These are phyloP conservation scores for Acarapis woodi DNA, from an alignment of 1,140 invertebrate species.

Conservation along the genomic window DNA sequence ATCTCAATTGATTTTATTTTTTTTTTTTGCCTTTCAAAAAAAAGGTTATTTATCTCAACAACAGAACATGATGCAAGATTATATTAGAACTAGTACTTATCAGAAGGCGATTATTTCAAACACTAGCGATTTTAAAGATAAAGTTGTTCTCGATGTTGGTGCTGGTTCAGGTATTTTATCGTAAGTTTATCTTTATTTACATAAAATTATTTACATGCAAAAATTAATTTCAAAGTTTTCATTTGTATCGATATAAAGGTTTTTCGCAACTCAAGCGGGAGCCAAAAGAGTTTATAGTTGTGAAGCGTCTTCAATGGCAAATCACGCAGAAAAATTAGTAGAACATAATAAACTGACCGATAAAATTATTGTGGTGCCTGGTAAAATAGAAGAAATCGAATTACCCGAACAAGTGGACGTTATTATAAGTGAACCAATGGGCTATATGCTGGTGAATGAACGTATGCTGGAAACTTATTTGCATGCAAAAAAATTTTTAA, in stretches of 20 bases:
- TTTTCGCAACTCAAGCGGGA: slow-evolving; percentile 91
- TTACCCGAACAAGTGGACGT: slow-evolving; percentile 81
- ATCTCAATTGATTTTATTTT: slow-evolving; percentile 20
- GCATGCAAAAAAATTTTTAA: slow-evolving; percentile 89
- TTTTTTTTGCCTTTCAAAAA: too few species aligned
- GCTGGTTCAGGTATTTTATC: slow-evolving; percentile 89
- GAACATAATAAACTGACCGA: slow-evolving; percentile 57
- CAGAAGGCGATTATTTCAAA: slow-evolving; percentile 86
- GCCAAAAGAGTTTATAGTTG: slow-evolving; percentile 90
- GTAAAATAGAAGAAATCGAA: slow-evolving; percentile 94
- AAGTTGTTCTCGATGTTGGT: slow-evolving; percentile 78
- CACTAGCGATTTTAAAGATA: slow-evolving; percentile 53
- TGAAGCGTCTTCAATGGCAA: slow-evolving; percentile 92
- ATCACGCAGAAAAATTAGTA: slow-evolving; percentile 75
- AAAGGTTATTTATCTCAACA: slow-evolving; percentile 96
- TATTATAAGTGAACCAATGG: slow-evolving; percentile 98
- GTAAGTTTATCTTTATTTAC: too few species aligned
- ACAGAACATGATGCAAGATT: slow-evolving; percentile 99
- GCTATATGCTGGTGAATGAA: slow-evolving; percentile 98
- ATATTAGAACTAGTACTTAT: slow-evolving; percentile 90
- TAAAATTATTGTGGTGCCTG: slow-evolving; percentile 67
- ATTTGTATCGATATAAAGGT: too few species aligned
- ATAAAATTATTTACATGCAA: too few species aligned
- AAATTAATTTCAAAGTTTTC: too few species aligned
- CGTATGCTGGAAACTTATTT: slow-evolving; percentile 96